Conservation (phyloP, 2,888 invertebrate species). For the Trimorus sp. region DNA sequence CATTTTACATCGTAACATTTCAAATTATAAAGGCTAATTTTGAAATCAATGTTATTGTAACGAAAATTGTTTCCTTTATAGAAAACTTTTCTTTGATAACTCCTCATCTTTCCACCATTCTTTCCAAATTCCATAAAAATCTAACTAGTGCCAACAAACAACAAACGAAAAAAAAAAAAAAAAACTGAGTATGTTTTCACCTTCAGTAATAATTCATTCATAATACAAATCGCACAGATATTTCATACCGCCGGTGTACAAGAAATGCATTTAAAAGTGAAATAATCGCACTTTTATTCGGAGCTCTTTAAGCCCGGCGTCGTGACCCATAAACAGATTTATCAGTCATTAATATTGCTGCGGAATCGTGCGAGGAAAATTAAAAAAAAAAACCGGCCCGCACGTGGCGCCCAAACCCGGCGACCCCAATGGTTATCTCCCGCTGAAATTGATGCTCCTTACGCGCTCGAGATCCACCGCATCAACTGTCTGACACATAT, state of each 20-base stretch:
- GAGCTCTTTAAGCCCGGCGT: conserved; percentile 22
- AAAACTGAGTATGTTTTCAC: too few relatives aligned
- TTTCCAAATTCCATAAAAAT: not conserved
- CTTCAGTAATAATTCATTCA: conserved; percentile 32
- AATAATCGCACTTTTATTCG: conserved; percentile 40
- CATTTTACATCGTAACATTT: too few relatives aligned
- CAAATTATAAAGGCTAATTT: too few relatives aligned
- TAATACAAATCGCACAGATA: conserved; percentile 42
- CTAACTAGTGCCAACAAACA: not conserved
- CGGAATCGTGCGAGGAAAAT: not conserved
- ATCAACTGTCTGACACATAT: conserved; percentile 40
- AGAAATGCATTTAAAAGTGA: conserved; percentile 43
- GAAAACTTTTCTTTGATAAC: too few relatives aligned
- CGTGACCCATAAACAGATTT: conserved; percentile 48
- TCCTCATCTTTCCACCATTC: too few relatives aligned
- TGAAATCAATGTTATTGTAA: too few relatives aligned
- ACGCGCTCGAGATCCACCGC: conserved; percentile 26
- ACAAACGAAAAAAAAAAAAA: conserved; percentile 1
- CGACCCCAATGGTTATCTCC: conserved; percentile 31
- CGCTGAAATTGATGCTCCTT: conserved; percentile 21
- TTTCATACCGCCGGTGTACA: conserved; percentile 25
- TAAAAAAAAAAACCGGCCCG: conserved; percentile 22
- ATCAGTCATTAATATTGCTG: conserved; percentile 45
- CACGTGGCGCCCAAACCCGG: conserved; percentile 2
- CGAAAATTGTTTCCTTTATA: too few relatives aligned